phyloP scores from a whole-genome alignment of 2,113 vertebrate genomes.

The Butorides virescens region DNA sequence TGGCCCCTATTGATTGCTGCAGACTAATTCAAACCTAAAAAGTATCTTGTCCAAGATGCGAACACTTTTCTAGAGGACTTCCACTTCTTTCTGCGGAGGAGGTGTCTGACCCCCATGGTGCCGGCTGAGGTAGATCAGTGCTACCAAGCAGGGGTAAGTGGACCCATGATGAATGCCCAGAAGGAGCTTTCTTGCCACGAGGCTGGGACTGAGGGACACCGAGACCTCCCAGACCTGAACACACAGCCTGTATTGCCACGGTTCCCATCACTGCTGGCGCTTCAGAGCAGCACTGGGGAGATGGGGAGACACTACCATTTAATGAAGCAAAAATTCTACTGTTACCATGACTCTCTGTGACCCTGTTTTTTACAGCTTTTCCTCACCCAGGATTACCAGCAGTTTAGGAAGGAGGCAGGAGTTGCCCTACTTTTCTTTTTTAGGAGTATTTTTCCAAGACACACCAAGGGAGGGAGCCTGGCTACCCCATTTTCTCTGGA shows the following conservation, averaged over 20 bases:
- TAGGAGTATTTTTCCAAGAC: background rate
- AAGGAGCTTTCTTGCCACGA: background rate
- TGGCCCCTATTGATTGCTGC: background rate
- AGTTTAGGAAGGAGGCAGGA: background rate
- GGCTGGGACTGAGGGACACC: background rate
- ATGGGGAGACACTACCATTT: background rate
- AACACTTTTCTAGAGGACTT: background rate
- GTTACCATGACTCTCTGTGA: rapidly evolving
- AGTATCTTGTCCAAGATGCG: background rate
- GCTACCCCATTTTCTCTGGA: background rate
- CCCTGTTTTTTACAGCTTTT: background rate
- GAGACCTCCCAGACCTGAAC: background rate
- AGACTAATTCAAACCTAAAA: background rate
- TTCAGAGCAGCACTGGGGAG: background rate
- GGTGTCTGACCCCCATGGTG: background rate
- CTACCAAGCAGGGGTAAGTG: background rate
- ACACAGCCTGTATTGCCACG: background rate
- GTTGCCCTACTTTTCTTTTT: background rate
- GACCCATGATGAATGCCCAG: background rate
- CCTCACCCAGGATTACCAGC: background rate
- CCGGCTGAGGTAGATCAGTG: background rate
- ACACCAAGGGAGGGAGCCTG: background rate
- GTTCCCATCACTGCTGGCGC: background rate
- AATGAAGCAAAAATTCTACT: background rate
- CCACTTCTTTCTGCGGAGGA: background rate